Evolutionary conservation across 2,797 vertebrate genomes (phyloP).

Genomic region (Microtus agrestis): DNA sequence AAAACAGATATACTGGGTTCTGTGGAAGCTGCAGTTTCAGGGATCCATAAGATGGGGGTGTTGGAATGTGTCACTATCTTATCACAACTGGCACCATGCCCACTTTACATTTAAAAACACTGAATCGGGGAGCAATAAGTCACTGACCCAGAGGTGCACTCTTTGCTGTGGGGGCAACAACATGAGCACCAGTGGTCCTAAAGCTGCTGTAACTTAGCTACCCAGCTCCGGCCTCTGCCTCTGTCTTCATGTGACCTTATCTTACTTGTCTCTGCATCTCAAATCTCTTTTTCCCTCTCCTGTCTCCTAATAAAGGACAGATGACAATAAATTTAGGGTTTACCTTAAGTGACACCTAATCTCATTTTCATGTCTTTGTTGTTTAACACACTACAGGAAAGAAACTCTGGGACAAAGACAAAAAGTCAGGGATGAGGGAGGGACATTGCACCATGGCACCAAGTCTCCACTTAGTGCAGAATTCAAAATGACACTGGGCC

Average conservation of each 20-base stretch:
- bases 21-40: background rate
- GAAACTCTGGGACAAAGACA: constrained; percentile 27
- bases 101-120: background rate
- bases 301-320: background rate
- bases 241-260: background rate
- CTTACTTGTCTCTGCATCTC: background rate
- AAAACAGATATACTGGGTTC: background rate
- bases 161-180: background rate
- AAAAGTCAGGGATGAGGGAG: constrained; percentile 25
- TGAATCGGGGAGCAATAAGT: background rate
- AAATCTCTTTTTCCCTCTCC: background rate
- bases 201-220: background rate
- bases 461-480: background rate
- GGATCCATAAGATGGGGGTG: background rate
- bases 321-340: background rate
- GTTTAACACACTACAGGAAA: background rate
- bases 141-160: background rate
- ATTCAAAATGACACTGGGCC: background rate
- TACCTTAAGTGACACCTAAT: background rate
- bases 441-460: background rate
- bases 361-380: background rate
- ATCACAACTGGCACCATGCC: background rate
- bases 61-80: background rate
- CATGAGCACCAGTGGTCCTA: background rate
- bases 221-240: background rate